Evolutionary conservation across 2,797 vertebrate species (phyloP), one percentile per base, ranked within the genome.

Genomic region (Cirrhinus molitorella): DNA sequence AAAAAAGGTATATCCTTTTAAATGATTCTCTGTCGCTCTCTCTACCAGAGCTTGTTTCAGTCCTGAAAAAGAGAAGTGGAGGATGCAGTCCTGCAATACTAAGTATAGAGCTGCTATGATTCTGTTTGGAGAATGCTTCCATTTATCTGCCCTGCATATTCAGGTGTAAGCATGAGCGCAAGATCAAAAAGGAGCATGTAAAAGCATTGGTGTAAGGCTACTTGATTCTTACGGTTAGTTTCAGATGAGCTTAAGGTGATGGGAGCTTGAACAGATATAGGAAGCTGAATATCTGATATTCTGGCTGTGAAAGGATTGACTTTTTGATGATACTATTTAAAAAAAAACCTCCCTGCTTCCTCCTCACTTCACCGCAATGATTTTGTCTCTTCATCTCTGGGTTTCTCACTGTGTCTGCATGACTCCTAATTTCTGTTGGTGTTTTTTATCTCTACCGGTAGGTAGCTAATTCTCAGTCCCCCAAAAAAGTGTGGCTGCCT

Each of bases 321-420:
- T 6, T 16, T 65, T 79, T 53, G 3, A 16, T 14, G 14, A 63
- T 80, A 23, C 21, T 59, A 59, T 47, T 43, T 63, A 9, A 43
- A 43, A 43, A 45, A 43, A 80, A 23, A 34, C n/a, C 12, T 49
- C 49, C 5, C 45, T 83, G 51, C 76, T 49, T 86, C 11, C 19
- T 63, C 16, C 81, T 73, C 57, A 61, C 23, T 7, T 70, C 65
- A 76, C 63, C 72, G 77, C 63, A 80, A 47, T 16, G 45, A 63
- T 40, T 79, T 51, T 16, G 47, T 82, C 70, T 66, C 31, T 37
- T 57, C 83, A 73, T 74, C 75, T 68, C 34, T 79, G 75, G n/a
- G 61, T 83, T 86, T 80, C 53, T 76, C 70, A 83, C 53, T 76
- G 81, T 80, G 75, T 83, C 76, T 86, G 85, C 85, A 86, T 83